Evolutionary conservation across 2,888 invertebrate genomes (phyloP).

Genomic region (Cabera pusaria): DNA sequence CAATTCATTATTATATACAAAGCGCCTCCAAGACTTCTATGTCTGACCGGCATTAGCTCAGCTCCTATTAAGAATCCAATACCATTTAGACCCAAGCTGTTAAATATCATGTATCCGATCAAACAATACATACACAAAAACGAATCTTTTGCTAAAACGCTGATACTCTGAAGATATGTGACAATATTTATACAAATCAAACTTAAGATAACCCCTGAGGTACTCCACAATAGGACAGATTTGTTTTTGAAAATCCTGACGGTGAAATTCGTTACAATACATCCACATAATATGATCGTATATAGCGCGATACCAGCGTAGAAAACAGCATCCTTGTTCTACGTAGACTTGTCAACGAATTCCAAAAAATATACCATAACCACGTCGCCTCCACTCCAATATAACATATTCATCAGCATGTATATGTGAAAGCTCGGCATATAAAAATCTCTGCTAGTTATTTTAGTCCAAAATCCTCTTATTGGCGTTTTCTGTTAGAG

Average conservation of each 20-base stretch:
- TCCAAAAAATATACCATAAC: constrained; percentile 27
- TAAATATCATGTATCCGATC: constrained; percentile 7
- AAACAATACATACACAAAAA: constrained; percentile 7
- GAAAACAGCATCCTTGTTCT: constrained; percentile 6
- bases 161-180: constrained; percentile 21
- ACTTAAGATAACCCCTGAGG: constrained; percentile 16
- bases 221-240: constrained; percentile 18
- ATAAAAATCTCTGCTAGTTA: no score
- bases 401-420: no score
- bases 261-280: constrained; percentile 13
- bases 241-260: constrained; percentile 22
- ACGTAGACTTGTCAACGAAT: constrained; percentile 19
- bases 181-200: constrained; percentile 16
- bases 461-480: no score
- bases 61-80: background rate
- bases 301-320: constrained; percentile 15
- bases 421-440: no score
- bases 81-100: constrained; percentile 3
- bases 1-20: constrained; percentile 4
- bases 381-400: constrained; percentile 30
- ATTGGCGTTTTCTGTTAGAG: no score
- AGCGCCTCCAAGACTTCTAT: constrained; percentile 18
- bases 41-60: constrained; percentile 17
- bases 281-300: constrained; percentile 15
- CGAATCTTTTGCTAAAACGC: constrained; percentile 3